Percentiles rank a stretch among this genome's conserved stretches.
These are phyloP conservation scores for Chrysemys picta DNA, from an alignment of 2,113 vertebrate species.

Conservation along the genomic window DNA sequence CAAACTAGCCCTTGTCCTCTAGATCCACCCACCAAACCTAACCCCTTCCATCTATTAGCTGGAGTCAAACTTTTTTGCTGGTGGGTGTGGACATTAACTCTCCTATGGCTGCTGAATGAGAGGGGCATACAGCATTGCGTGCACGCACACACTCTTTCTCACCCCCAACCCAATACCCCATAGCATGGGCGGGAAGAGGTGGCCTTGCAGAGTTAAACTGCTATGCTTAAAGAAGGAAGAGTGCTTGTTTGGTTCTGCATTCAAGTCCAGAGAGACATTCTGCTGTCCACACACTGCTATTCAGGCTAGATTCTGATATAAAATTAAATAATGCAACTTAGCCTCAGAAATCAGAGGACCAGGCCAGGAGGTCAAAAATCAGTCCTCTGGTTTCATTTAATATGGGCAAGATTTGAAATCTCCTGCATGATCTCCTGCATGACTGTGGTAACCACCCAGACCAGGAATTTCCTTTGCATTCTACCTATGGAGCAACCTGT, in stretches of 20 bases:
- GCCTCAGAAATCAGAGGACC: background rate
- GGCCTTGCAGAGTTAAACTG: background rate
- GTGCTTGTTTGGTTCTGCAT: rapidly evolving
- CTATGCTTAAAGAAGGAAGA: background rate
- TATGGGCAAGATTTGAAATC: background rate
- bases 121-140: background rate
- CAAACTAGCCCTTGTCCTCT: background rate
- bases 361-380: background rate
- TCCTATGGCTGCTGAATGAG: background rate
- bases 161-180: no score
- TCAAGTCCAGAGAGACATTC: background rate
- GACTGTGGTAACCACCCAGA: background rate
- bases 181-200: background rate
- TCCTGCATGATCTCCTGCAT: background rate
- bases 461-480: slow-evolving; percentile 7
- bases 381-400: background rate
- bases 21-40: background rate
- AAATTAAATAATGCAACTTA: background rate
- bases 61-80: background rate
- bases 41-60: background rate
- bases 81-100: rapidly evolving
- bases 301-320: background rate
- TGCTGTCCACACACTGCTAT: rapidly evolving
- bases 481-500: background rate
- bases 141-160: no score